Evolutionary conservation across 2,797 vertebrate genomes (phyloP).

Genomic region (Smutsia temminckii): DNA sequence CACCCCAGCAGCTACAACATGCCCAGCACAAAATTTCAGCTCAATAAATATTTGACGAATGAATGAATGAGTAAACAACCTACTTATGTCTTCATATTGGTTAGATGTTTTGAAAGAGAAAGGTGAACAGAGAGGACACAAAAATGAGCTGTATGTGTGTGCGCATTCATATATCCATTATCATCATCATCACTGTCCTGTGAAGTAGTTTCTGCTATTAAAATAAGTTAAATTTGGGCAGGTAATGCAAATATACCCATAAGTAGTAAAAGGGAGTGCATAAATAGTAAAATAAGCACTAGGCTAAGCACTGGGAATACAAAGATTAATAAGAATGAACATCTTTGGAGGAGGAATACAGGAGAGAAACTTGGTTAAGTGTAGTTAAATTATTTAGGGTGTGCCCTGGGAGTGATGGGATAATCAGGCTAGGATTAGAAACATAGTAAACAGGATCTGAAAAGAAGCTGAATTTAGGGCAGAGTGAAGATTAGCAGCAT

Average conservation of each 20-base stretch:
- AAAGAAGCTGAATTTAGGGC: neutral
- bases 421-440: neutral
- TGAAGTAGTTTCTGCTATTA: neutral
- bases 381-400: neutral
- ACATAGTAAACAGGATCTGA: neutral
- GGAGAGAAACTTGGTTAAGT: neutral
- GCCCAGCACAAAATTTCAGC: neutral
- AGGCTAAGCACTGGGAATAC: neutral
- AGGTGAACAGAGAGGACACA: neutral
- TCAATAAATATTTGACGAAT: conserved; percentile 4
- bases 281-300: neutral
- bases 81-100: neutral
- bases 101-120: neutral
- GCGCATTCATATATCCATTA: neutral
- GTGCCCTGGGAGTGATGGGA: neutral
- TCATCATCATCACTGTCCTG: neutral
- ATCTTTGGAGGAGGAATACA: neutral
- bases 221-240: neutral
- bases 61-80: neutral
- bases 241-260: neutral
- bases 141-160: neutral
- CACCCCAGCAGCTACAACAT: neutral
- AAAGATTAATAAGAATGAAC: neutral
- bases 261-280: neutral
- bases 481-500: neutral